These are phyloP conservation scores for Pteruthius melanotis DNA, from an alignment of 2,113 vertebrate genomes.

Conservation along the genomic window DNA sequence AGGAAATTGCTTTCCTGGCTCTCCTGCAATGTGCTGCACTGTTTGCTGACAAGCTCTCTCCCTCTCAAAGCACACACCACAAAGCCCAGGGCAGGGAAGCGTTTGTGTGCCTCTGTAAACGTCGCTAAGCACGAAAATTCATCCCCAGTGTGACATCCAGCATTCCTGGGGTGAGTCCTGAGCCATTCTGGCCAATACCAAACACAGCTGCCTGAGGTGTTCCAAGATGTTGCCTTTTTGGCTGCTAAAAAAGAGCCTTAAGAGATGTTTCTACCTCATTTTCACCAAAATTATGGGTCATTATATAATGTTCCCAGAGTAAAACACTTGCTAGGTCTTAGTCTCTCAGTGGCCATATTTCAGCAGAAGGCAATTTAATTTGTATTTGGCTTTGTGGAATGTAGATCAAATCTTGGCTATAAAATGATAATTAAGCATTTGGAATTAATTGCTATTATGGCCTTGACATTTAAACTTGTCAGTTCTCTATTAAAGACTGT, in stretches of 20 bases:
- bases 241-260: neutral
- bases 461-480: conserved; percentile 9
- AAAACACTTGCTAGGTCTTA: neutral
- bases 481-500: neutral
- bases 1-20: neutral
- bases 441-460: conserved; percentile 11
- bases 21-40: neutral
- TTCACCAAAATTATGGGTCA: neutral
- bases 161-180: neutral
- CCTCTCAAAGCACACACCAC: neutral
- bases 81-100: neutral
- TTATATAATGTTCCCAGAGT: neutral
- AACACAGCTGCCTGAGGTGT: neutral
- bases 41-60: conserved; percentile 29
- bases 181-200: neutral
- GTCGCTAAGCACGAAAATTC: neutral
- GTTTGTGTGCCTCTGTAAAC: neutral
- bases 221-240: neutral
- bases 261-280: neutral
- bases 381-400: neutral
- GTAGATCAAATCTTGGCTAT: neutral
- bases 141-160: neutral
- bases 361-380: neutral
- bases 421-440: neutral
- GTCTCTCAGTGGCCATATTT: neutral